Percentiles rank a stretch among this genome's conserved stretches.
Conservation (phyloP, 1,140 invertebrate species). For the Melitaea cinxia region DNA sequence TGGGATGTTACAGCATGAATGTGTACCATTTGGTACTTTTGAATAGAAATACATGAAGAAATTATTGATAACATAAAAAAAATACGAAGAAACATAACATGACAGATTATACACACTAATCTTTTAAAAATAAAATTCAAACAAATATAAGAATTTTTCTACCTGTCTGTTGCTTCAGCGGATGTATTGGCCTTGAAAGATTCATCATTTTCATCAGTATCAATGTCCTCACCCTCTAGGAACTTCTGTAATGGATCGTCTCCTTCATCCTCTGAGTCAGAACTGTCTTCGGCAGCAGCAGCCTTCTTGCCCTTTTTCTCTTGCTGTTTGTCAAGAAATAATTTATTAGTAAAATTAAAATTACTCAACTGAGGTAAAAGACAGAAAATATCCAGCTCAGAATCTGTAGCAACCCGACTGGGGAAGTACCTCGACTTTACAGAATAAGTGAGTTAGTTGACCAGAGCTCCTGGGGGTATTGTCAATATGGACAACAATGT, state of each 20-base stretch:
- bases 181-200: slow-evolving; percentile 73
- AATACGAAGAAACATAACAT: too few species aligned
- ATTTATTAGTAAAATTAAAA: slow-evolving; percentile 2
- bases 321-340: slow-evolving; percentile 38
- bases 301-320: slow-evolving; percentile 62
- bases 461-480: too few species aligned
- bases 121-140: too few species aligned
- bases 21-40: too few species aligned
- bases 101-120: too few species aligned
- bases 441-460: too few species aligned
- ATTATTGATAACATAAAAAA: too few species aligned
- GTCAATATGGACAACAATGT: too few species aligned
- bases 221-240: slow-evolving; percentile 74
- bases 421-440: too few species aligned
- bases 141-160: not conserved
- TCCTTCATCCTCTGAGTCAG: slow-evolving; percentile 63
- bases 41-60: too few species aligned
- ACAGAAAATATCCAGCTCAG: slow-evolving; percentile 15
- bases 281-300: slow-evolving; percentile 56
- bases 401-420: too few species aligned
- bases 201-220: slow-evolving; percentile 80
- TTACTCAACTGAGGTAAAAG: not conserved
- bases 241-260: slow-evolving; percentile 69
- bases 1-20: too few species aligned
- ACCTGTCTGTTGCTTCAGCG: slow-evolving; percentile 64